Base-by-base conservation (phyloP, 2,888 invertebrate species). In the Pseudeuparius sepicola region DNA sequence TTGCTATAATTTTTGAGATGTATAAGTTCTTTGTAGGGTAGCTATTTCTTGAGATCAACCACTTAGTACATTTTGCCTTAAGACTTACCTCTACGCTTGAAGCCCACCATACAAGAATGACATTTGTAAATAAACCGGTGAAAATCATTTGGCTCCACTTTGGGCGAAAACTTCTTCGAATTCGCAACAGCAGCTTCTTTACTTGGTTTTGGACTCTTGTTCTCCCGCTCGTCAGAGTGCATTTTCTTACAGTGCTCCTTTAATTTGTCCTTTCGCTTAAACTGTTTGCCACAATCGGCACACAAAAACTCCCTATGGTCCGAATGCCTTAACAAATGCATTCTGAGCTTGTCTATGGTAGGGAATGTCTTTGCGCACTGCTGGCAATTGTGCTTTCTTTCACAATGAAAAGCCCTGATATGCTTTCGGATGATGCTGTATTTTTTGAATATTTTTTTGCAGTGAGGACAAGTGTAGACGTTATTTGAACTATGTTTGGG, bases 61-160 rank as follows among this genome's bases (percentile, higher is more conserved):
- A n/a, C n/a, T n/a, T n/a, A n/a, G n/a, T n/a, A n/a, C n/a, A n/a
- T n/a, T n/a, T n/a, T n/a, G n/a, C n/a, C n/a, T 10, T 36, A 4
- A 5, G 4, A 44, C 44, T 45, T 44, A 55, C 88, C 89, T 42
- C 88, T 73, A 34, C 88, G 68, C 65, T 89, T 80, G 55, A 86
- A 82, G 41, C 82, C 81, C 15, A 82, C 64, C 52, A 78, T 60
- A 59, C 86, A 86, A 30, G 70, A 67, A 48, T 79, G 75, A 55
- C 86, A 86, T 56, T 82, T 84, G 60, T 78, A 84, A 39, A 79
- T 71, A 54, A 78, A 83, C 30, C 76, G 66, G 52, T 78, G 73
- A 54, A 78, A 81, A 60, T 81, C 79, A 7, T 70, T 73, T 1
- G 76, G 73, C 39, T 57, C 56, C 6, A 56, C 56, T 59, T 73